These are phyloP conservation scores for Catocala sponsa DNA, from an alignment of 2,888 invertebrate species.

Conservation along the genomic window DNA sequence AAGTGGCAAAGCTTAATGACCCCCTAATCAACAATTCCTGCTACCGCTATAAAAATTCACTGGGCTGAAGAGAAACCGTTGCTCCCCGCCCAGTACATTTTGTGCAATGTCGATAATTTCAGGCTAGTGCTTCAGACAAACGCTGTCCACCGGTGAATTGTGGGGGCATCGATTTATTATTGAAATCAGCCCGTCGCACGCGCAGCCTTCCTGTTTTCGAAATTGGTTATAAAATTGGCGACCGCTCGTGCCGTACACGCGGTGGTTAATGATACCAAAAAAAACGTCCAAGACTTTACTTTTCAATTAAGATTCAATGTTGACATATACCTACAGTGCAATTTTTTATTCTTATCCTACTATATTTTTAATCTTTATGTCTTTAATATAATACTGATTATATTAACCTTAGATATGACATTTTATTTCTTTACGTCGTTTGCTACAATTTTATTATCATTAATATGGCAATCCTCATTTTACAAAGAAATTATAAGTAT, in stretches of 20 bases:
- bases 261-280: constrained; percentile 77
- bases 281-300: constrained; percentile 66
- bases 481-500: no score
- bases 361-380: constrained; percentile 20
- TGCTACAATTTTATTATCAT: no score
- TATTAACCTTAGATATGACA: no score
- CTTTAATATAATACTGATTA: no score
- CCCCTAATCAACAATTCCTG: constrained; percentile 72
- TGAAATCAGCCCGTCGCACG: constrained; percentile 82
- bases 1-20: constrained; percentile 71
- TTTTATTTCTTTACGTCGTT: no score
- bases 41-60: constrained; percentile 78
- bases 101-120: constrained; percentile 81
- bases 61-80: constrained; percentile 74
- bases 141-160: constrained; percentile 73
- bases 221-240: constrained; percentile 85
- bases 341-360: constrained; percentile 56
- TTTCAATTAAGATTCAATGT: constrained; percentile 79
- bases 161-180: constrained; percentile 84
- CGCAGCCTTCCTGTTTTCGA: constrained; percentile 77
- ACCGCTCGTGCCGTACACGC: constrained; percentile 78
- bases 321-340: constrained; percentile 72
- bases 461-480: no score
- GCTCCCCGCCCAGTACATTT: constrained; percentile 74
- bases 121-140: constrained; percentile 73